Percentiles rank a stretch among this genome's conserved stretches.
Evolutionary conservation across 2,888 invertebrate species (phyloP).

Genomic region (Xestobium rufovillosum): DNA sequence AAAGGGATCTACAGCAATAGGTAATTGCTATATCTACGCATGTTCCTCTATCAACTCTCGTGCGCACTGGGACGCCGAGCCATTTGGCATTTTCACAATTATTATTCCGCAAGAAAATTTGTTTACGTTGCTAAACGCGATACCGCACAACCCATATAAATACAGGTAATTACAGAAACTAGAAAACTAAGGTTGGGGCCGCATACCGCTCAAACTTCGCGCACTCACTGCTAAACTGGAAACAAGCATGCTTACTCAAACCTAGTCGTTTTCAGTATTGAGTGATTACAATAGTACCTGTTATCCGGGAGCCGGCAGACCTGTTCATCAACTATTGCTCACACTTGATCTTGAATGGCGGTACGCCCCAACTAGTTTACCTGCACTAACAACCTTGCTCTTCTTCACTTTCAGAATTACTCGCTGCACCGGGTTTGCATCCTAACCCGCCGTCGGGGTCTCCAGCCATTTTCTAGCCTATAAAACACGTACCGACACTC

Average conservation of each 20-base stretch:
- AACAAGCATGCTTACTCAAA: slow-evolving; percentile 28
- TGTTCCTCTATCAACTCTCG: slow-evolving; percentile 16
- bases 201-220: slow-evolving; percentile 4
- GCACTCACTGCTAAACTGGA: not conserved
- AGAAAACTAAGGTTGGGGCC: too few relatives aligned
- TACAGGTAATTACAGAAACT: too few relatives aligned
- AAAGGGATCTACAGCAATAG: slow-evolving; percentile 31
- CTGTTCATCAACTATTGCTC: slow-evolving; percentile 43
- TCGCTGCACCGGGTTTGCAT: too few relatives aligned
- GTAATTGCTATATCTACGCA: slow-evolving; percentile 22
- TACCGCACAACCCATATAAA: too few relatives aligned
- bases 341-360: slow-evolving; percentile 43
- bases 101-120: slow-evolving; percentile 4
- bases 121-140: too few relatives aligned
- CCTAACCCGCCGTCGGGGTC: too few relatives aligned
- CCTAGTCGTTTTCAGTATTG: slow-evolving; percentile 39
- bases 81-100: not conserved
- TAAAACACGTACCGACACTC: not conserved
- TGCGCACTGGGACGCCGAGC: slow-evolving; percentile 18
- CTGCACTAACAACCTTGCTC: slow-evolving; percentile 17
- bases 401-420: not conserved
- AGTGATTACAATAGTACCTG: slow-evolving; percentile 44
- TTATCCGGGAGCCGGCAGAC: slow-evolving; percentile 41
- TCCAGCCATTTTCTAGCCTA: slow-evolving; percentile 1
- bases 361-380: slow-evolving; percentile 42